A percentile compares a stretch with the other conserved stretches of the same genome.
phyloP scores from a whole-genome alignment of 2,797 vertebrate species.

The Huso huso region DNA sequence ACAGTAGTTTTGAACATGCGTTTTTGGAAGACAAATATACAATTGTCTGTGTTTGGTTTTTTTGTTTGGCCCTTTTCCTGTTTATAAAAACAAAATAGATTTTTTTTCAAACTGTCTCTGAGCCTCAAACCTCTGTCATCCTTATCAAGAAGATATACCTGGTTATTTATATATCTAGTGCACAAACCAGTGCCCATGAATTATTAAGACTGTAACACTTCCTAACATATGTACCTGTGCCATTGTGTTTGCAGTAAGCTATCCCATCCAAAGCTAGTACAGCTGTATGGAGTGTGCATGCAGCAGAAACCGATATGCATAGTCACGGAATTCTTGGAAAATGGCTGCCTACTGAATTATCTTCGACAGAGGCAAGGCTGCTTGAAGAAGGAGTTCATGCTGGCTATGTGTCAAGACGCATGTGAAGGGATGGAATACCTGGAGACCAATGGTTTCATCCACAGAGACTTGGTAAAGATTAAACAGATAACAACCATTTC shows the following conservation, averaged over 20 bases:
- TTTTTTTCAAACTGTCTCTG: no score
- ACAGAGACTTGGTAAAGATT: slow-evolving; percentile 71
- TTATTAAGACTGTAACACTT: no score
- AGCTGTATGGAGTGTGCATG: slow-evolving; percentile 73
- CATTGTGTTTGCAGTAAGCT: slow-evolving; percentile 54
- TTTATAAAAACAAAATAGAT: no score
- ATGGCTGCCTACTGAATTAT: slow-evolving; percentile 67
- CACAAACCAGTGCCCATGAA: no score
- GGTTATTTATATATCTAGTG: no score
- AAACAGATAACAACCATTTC: no score
- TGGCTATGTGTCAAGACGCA: slow-evolving; percentile 69
- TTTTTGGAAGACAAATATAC: neutral
- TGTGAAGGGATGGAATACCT: slow-evolving; percentile 82
- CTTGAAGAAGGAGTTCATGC: slow-evolving; percentile 35
- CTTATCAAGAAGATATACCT: no score
- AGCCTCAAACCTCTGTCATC: no score
- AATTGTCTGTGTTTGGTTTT: no score
- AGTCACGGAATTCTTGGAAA: slow-evolving; percentile 77
- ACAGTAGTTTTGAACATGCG: neutral
- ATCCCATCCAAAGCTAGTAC: slow-evolving; percentile 73
- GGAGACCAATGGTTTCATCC: slow-evolving; percentile 67
- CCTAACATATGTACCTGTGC: no score
- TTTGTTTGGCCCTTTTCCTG: no score
- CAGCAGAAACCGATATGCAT: slow-evolving; percentile 64
- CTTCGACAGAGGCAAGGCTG: slow-evolving; percentile 44